A percentile compares a stretch with the other conserved stretches of the same genome.
phyloP scores from a whole-genome alignment of 2,797 vertebrate species.

The Sitta carolinensis region DNA sequence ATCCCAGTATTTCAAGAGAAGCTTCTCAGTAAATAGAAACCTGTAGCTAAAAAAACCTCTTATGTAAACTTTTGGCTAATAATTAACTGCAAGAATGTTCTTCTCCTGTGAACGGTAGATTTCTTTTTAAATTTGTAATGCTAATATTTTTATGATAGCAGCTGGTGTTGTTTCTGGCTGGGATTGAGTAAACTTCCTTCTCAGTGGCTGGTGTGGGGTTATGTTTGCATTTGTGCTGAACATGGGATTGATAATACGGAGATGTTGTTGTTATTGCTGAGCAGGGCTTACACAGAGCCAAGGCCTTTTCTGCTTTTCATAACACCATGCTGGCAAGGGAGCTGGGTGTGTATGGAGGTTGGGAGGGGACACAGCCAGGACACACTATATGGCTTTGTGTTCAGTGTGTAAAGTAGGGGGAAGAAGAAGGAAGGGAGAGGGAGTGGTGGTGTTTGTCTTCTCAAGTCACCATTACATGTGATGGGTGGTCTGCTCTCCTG shows the following conservation, averaged over 20 bases:
- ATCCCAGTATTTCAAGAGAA: constrained; percentile 41
- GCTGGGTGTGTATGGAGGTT: neutral
- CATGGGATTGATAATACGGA: rapidly evolving
- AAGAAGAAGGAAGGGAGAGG: neutral
- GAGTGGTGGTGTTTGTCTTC: neutral
- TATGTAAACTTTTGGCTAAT: constrained; percentile 35
- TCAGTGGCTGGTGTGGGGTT: neutral
- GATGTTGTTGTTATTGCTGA: neutral
- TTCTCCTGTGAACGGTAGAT: neutral
- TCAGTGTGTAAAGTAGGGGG: neutral
- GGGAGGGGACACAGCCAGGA: neutral
- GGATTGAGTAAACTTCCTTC: neutral
- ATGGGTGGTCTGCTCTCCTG: neutral
- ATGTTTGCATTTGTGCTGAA: neutral
- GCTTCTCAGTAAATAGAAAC: constrained; percentile 49
- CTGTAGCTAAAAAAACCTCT: constrained; percentile 24
- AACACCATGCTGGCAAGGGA: rapidly evolving
- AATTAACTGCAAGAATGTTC: constrained; percentile 31
- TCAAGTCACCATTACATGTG: neutral
- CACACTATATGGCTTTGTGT: neutral
- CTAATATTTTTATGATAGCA: neutral
- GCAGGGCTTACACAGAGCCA: neutral
- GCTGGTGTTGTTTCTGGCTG: neutral
- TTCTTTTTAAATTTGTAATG: neutral
- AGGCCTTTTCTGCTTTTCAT: neutral